Evolutionary conservation across 2,113 vertebrate species (phyloP), one percentile per base, ranked within the genome.

Genomic region (Tor tambroides): DNA sequence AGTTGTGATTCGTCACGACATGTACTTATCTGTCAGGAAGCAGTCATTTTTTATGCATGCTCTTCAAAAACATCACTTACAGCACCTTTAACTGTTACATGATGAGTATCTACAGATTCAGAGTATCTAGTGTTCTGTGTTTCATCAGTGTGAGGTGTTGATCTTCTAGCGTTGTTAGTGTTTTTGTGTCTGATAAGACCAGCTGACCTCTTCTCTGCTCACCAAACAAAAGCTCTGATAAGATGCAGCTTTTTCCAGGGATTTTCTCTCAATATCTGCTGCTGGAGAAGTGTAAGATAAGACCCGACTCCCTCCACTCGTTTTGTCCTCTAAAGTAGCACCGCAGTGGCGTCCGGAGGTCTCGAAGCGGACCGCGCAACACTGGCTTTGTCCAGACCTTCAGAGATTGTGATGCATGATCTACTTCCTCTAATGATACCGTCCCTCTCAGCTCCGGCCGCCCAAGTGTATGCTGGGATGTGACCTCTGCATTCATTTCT

Each of bases 211-310:
- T 54, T 32, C 74, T 76, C 43, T 80, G 43, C 61, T 71, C 43
- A 19, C 59, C 30, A 26, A 65, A 65, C 32, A 65, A 86, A 86
- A 79, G 56, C 74, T 78, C 84, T 11, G 74, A 85, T 78, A 85
- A 49, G 56, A 41, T 77, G 26, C 54, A 12, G 72, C 26, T 38
- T 43, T 43, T 77, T 26, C 30, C 41, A 49, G 28, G 49, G 76
- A 78, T 78, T 78, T 78, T 54, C 76, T 61, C 69, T 54, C 69
- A 12, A 5, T 30, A 35, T 28, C 51, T 80, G 26, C 35, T 15
- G 32, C 12, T 75, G 12, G 23, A 51, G 38, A 75, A 32, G 38
- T 32, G 2, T 28, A 28, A 43, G 80, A 38, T 76, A 63, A 82
- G 81, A 32, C 14, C 14, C 28, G 83, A 59, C 30, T 74, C 35